Evolutionary conservation across 2,888 invertebrate species (phyloP).

Genomic region (Agapostemon virescens): DNA sequence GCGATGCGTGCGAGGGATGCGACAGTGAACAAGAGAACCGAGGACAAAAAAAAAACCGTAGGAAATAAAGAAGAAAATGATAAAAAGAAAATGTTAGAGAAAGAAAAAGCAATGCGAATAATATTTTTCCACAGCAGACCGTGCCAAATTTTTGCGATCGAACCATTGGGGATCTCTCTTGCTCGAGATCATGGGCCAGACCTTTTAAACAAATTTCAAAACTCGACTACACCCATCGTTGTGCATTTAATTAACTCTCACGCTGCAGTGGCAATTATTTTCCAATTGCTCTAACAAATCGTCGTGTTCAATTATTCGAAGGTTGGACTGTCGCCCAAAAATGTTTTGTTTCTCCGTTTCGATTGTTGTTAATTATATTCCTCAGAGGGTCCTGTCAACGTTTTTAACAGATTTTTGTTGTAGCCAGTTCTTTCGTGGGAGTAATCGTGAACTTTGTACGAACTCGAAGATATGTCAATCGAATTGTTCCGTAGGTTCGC

Average conservation of each 20-base stretch:
- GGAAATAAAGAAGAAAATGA: conserved; percentile 34
- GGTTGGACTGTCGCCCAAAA: not conserved
- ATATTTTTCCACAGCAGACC: conserved; percentile 74
- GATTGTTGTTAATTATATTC: not conserved
- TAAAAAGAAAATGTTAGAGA: conserved; percentile 16
- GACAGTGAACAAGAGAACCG: conserved; percentile 30
- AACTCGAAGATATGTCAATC: not conserved
- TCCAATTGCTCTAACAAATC: conserved; percentile 52
- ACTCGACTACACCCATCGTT: not conserved
- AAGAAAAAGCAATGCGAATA: conserved; percentile 57
- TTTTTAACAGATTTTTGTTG: not conserved
- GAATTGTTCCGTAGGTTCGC: not conserved
- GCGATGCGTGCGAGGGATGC: conserved; percentile 15
- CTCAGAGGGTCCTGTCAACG: not conserved
- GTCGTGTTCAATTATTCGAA: conserved; percentile 46
- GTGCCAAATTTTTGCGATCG: conserved; percentile 74
- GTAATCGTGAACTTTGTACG: not conserved
- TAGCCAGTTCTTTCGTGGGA: not conserved
- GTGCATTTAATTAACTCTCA: conserved; percentile 1
- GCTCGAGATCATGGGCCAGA: conserved; percentile 3
- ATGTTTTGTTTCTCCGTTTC: no score
- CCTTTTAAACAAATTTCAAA: conserved; percentile 1
- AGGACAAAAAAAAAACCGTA: conserved; percentile 28
- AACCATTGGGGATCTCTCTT: conserved; percentile 51
- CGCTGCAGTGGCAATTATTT: conserved; percentile 32